Evolutionary conservation across 2,113 vertebrate species (phyloP).

Genomic region (Oxyruncus cristatus): DNA sequence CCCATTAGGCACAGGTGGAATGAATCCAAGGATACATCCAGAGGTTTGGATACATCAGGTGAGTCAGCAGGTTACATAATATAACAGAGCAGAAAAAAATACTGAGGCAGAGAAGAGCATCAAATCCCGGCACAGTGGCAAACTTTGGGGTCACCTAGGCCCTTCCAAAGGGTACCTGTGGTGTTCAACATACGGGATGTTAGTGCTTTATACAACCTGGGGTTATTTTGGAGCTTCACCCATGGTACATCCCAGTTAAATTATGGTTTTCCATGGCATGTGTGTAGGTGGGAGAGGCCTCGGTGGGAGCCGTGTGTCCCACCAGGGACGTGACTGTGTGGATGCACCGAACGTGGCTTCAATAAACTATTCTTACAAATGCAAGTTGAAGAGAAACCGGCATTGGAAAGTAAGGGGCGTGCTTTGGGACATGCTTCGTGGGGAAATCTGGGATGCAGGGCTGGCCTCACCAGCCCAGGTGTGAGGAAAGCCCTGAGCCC

Average conservation of each 20-base stretch:
- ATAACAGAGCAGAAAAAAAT: neutral
- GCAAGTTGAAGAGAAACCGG: accelerated
- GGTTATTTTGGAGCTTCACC: neutral
- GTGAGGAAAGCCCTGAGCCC: neutral
- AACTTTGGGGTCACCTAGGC: neutral
- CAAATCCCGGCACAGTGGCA: neutral
- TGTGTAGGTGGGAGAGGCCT: neutral
- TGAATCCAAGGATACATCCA: neutral
- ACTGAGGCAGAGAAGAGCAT: neutral
- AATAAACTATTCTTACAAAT: accelerated
- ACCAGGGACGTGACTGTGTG: accelerated
- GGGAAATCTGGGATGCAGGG: neutral
- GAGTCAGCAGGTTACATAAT: neutral
- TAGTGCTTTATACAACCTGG: neutral
- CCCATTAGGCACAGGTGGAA: neutral
- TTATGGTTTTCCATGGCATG: accelerated
- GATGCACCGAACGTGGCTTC: accelerated
- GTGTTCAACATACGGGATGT: neutral
- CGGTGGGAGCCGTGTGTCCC: neutral
- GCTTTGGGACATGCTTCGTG: neutral
- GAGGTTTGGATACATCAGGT: neutral
- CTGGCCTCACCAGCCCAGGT: accelerated
- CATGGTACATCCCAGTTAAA: neutral
- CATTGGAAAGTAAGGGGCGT: neutral
- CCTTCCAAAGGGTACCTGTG: neutral